Evolutionary conservation across 1,140 invertebrate species (phyloP), one percentile per base, ranked within the genome.

Genomic region (Listronotus oregonensis): DNA sequence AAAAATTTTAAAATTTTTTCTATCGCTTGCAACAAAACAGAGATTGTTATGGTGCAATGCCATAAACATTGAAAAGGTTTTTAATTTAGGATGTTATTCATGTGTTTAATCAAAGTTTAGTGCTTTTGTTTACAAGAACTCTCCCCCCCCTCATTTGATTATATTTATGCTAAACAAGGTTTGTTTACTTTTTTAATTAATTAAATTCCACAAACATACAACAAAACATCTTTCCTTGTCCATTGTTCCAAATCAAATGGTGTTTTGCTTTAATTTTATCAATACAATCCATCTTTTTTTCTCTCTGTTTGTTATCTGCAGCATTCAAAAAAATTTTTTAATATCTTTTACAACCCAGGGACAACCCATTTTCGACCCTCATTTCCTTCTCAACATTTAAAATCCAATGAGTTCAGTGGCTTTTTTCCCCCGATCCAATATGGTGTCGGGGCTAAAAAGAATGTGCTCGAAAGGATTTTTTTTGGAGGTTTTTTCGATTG

Each of bases 251-350:
- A 58, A 99, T 88, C 6, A 92, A 70, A 99, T 94, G 31, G 86
- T 85, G 80, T 99, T 99, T 50, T 89, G 88, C 76, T 96, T 94
- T 49, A 89, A 81, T 81, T 98, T 90, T 67, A 99, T 98, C 68
- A 51, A 99, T 98, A 12, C 86, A 86, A 76, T 95, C 92, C 98
- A 99, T 99, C 58, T 87, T 89, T 3, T 88, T 81, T 82, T 99
- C 97, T 67, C 97, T 85, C 76, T 98, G 96, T 79, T 99, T 99
- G 78, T 99, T 99, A 79, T 99, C 98, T 56, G 98, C 96, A 50
- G 98, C 98, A 85, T 99, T 99, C 0, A 99, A 98, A 66, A 95
- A 81, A 71, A 99, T 99, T 90, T 99, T 99, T 98, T 85, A 97
- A 99, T 73, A 99, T 99, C 83, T 99, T 99, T 81, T 99, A 99